Percentiles rank a stretch among this genome's conserved stretches.
These are phyloP conservation scores for Pocota personata DNA, from an alignment of 2,888 invertebrate species.

Conservation along the genomic window DNA sequence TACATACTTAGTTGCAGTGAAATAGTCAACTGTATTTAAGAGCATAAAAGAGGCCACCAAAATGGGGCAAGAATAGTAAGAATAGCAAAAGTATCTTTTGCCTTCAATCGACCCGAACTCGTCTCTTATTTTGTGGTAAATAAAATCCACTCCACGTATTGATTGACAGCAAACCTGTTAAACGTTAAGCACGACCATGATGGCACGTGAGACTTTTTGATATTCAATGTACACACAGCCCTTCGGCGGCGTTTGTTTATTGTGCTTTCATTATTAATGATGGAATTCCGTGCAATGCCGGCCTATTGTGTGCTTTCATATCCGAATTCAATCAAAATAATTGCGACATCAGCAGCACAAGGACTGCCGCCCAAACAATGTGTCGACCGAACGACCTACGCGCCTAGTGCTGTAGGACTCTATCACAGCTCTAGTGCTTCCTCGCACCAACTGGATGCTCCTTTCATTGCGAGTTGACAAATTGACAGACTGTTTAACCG, in stretches of 20 bases:
- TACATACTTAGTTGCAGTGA: too few species aligned
- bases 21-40: too few species aligned
- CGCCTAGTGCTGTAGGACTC: conserved; percentile 9
- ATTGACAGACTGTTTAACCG: conserved; percentile 63
- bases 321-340: conserved; percentile 65
- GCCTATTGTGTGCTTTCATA: conserved; percentile 43
- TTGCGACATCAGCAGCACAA: conserved; percentile 50
- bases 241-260: conserved; percentile 30
- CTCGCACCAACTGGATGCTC: conserved; percentile 34
- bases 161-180: background rate
- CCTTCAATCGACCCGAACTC: too few species aligned
- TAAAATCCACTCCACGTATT: background rate
- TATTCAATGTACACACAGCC: conserved; percentile 3
- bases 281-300: conserved; percentile 26
- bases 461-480: conserved; percentile 54
- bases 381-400: background rate
- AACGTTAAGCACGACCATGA: background rate
- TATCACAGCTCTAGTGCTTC: background rate
- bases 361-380: conserved; percentile 9
- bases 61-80: too few species aligned
- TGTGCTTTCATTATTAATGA: conserved; percentile 52
- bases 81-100: too few species aligned
- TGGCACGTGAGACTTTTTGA: background rate
- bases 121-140: too few species aligned
- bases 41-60: too few species aligned